Evolutionary conservation across 2,888 invertebrate genomes (phyloP), one percentile per base, ranked within the genome.

Genomic region (Arge pagana): DNA sequence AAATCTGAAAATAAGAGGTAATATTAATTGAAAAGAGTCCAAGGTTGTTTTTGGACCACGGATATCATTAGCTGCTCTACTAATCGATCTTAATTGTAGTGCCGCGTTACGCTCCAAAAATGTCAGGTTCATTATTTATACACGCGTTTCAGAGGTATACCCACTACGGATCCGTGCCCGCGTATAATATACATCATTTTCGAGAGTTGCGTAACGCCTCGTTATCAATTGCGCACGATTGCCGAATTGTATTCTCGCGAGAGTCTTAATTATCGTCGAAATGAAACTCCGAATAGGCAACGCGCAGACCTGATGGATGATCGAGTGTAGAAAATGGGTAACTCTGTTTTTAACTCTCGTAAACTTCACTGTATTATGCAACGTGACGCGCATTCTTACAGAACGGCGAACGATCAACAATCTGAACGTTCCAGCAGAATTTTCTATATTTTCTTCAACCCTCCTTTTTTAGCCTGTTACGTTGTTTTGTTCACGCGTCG

Each of bases 351-450:
- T n/a, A n/a, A n/a, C n/a, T n/a, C n/a, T n/a, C n/a, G n/a, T 45
- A 45, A 45, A 45, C 45, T 45, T 45, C 31, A 45, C 23, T 35
- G 45, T 21, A 45, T 45, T 45, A 45, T 45, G 45, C 35, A 45
- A 45, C 45, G 45, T 45, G 45, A 21, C 45, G 18, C 5, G 45
- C 31, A 45, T 45, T 45, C 45, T 45, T 45, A 23, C 21, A 45
- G 35, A 45, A 45, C n/a, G 13, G 23, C 18, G 28, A 30, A 35
- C 28, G 45, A 45, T 45, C 35, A 45, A 45, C 31, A 45, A 45
- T 45, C 45, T 35, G 35, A 45, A 33, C 45, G 45, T 24, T 45
- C 8, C 28, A 3, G 23, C 15, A 33, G 24, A 23, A 45, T 45
- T 45, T 45, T 23, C 23, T 45, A 45, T 33, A 11, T 3, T n/a